Percentiles rank a stretch among this genome's conserved stretches.
Conservation (phyloP, 2,797 vertebrate species). For the Smutsia temminckii region DNA sequence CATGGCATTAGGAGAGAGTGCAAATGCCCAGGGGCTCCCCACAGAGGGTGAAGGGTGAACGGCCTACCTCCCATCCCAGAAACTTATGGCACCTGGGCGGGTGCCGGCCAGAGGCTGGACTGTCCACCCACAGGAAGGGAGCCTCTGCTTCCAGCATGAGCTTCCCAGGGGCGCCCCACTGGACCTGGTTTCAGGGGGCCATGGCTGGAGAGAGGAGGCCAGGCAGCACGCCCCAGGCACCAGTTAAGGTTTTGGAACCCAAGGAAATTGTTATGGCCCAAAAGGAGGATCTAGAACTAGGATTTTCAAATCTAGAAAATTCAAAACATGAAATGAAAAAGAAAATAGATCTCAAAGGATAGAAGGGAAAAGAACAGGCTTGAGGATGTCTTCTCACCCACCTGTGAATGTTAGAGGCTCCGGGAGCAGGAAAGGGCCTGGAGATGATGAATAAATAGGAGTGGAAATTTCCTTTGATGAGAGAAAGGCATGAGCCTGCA, state of each 20-base stretch:
- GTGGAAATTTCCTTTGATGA: neutral
- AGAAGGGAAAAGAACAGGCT: neutral
- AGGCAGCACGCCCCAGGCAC: fast-evolving
- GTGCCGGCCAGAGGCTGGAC: neutral
- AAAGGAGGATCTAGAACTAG: neutral
- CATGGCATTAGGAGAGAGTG: neutral
- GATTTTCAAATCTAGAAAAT: neutral
- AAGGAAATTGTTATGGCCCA: neutral
- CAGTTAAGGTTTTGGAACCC: neutral
- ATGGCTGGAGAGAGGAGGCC: neutral
- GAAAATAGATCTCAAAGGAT: neutral
- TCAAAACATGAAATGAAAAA: neutral
- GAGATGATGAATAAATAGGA: neutral
- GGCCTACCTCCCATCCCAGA: neutral
- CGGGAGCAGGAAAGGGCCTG: neutral
- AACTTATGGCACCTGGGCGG: neutral
- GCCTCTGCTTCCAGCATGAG: fast-evolving
- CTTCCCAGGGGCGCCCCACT: neutral
- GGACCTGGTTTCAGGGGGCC: neutral
- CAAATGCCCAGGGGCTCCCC: no score
- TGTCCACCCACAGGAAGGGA: neutral
- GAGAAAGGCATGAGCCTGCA: neutral
- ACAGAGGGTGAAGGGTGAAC: neutral
- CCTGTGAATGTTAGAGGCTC: neutral
- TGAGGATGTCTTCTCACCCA: neutral